phyloP scores from a whole-genome alignment of 2,797 vertebrate genomes.

The Rhodeus uyekii region DNA sequence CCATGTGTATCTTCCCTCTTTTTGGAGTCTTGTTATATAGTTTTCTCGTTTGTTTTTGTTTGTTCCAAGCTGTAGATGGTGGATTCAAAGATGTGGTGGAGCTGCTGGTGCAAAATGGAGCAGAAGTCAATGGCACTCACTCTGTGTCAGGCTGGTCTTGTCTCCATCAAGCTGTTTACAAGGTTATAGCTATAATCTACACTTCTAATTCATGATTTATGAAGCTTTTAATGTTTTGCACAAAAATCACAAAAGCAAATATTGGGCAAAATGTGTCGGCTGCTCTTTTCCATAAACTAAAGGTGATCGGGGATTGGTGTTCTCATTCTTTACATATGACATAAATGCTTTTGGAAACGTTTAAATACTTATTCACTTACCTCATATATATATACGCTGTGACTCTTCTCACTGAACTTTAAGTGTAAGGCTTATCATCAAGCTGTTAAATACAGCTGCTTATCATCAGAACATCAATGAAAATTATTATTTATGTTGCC shows the following conservation, averaged over 20 bases:
- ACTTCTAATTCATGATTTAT: neutral
- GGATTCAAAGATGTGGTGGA: slow-evolving; percentile 75
- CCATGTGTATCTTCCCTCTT: neutral
- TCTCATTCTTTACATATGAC: neutral
- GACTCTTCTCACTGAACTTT: neutral
- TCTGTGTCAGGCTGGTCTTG: slow-evolving; percentile 91
- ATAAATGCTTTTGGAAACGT: neutral
- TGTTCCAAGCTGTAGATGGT: slow-evolving; percentile 81
- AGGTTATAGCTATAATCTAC: slow-evolving; percentile 71
- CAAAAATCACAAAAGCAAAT: neutral
- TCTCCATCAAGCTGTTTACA: slow-evolving; percentile 90
- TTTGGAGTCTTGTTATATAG: slow-evolving; percentile 39
- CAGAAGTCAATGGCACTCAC: slow-evolving; percentile 82
- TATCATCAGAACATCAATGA: neutral
- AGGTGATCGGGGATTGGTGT: neutral
- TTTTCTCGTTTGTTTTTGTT: neutral
- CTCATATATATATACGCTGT: neutral
- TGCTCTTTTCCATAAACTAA: neutral
- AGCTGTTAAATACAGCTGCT: neutral
- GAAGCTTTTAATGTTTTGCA: no score
- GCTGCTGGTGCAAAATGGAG: slow-evolving; percentile 79
- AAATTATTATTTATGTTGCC: neutral
- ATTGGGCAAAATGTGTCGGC: neutral
- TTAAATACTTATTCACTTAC: neutral
- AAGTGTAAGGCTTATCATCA: neutral